Percentiles rank a stretch among this genome's conserved stretches.
phyloP scores from a whole-genome alignment of 2,113 vertebrate genomes.

The Ochotona curzoniae region DNA sequence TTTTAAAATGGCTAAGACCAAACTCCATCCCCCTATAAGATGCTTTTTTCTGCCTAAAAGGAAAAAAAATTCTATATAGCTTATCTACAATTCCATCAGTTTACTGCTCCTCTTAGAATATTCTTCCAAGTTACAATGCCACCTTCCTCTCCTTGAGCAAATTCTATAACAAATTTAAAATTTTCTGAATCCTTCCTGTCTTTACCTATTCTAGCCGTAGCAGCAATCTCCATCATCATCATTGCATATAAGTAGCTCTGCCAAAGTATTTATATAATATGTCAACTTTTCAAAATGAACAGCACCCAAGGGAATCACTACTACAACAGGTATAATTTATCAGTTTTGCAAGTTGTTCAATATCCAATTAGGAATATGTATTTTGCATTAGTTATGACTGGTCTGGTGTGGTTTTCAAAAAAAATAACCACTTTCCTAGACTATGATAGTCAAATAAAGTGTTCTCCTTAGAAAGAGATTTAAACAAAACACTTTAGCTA shows the following conservation, averaged over 20 bases:
- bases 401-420: background rate
- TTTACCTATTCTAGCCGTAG: background rate
- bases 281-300: background rate
- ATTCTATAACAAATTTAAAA: background rate
- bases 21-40: background rate
- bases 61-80: background rate
- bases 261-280: background rate
- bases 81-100: background rate
- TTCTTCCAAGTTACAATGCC: background rate
- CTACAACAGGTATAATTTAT: background rate
- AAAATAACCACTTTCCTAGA: constrained; percentile 8
- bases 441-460: background rate
- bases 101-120: background rate
- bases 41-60: background rate
- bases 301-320: background rate
- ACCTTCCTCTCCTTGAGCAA: background rate
- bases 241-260: background rate
- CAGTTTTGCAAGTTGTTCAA: background rate
- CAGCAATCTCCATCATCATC: background rate
- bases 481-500: constrained; percentile 1
- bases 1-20: background rate
- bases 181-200: background rate
- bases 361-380: background rate
- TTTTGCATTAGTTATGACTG: background rate
- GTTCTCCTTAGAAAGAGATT: background rate